Evolutionary conservation across 2,113 vertebrate genomes (phyloP).

Genomic region (Odocoileus virginianus): DNA sequence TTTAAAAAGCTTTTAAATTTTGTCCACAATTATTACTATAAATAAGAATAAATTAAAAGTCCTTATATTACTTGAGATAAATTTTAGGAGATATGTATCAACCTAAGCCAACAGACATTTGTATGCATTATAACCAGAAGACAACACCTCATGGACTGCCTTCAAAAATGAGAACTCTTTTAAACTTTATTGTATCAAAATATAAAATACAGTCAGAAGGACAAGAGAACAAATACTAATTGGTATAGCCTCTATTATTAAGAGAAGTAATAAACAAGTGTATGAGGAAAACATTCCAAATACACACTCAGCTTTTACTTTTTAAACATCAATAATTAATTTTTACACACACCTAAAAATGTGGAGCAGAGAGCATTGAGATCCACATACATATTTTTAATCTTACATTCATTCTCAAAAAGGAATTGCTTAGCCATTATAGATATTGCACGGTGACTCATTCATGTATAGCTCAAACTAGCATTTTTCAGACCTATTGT

Average conservation of each 20-base stretch:
- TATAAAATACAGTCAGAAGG: constrained; percentile 63
- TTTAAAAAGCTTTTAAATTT: not conserved
- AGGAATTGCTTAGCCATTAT: constrained; percentile 63
- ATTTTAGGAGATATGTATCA: constrained; percentile 17
- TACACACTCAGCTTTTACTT: not conserved
- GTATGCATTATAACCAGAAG: constrained; percentile 39
- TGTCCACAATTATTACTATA: constrained; percentile 32
- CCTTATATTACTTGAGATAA: constrained; percentile 60
- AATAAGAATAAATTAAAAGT: constrained; percentile 66
- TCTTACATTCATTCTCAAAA: constrained; percentile 72
- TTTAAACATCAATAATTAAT: constrained; percentile 70
- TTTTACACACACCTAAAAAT: constrained; percentile 61
- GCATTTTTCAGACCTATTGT: constrained; percentile 71
- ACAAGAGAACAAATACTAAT: constrained; percentile 31
- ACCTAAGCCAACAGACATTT: constrained; percentile 43
- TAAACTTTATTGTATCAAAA: constrained; percentile 71
- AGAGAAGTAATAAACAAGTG: constrained; percentile 58
- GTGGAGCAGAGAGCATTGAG: constrained; percentile 62
- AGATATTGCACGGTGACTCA: constrained; percentile 80
- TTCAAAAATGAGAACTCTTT: constrained; percentile 47
- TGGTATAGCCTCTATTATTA: constrained; percentile 46
- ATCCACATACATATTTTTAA: constrained; percentile 63
- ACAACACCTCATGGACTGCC: not conserved
- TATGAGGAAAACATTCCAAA: constrained; percentile 68
- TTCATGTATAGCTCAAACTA: constrained; percentile 69